Conservation (phyloP, 2,113 vertebrate species). For the Acrocephalus kingi region DNA sequence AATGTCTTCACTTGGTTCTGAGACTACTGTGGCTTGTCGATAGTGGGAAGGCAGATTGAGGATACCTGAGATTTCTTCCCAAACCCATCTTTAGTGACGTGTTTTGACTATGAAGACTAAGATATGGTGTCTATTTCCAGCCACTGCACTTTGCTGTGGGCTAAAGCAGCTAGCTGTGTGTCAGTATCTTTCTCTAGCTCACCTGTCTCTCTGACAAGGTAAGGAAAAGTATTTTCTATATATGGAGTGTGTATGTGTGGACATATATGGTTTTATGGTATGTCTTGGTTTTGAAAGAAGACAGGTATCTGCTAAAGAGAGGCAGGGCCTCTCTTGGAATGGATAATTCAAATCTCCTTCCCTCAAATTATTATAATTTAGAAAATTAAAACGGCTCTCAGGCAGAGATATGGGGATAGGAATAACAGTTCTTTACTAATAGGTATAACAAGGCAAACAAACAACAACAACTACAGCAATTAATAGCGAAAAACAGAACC, state of each 20-base stretch:
- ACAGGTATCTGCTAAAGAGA: no score
- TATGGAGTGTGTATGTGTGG: not conserved
- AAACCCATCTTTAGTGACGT: not conserved
- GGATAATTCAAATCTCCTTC: no score
- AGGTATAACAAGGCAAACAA: no score
- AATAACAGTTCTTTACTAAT: no score
- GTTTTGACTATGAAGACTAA: not conserved
- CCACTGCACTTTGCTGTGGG: not conserved
- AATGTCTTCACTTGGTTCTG: not conserved
- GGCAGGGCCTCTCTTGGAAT: no score
- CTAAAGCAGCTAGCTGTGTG: not conserved
- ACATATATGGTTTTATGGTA: not conserved
- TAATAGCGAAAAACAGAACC: no score
- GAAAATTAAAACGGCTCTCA: no score
- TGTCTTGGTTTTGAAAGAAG: no score
- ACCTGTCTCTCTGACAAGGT: not conserved
- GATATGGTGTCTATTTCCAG: not conserved
- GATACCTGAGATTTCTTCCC: not conserved
- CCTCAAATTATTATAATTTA: no score
- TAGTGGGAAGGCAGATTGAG: not conserved
- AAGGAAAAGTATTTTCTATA: not conserved
- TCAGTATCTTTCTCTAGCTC: not conserved
- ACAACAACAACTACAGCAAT: no score
- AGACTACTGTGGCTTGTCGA: not conserved
- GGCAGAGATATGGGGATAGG: no score